These are phyloP conservation scores for Micromys minutus DNA, from an alignment of 2,113 vertebrate genomes.

Conservation along the genomic window DNA sequence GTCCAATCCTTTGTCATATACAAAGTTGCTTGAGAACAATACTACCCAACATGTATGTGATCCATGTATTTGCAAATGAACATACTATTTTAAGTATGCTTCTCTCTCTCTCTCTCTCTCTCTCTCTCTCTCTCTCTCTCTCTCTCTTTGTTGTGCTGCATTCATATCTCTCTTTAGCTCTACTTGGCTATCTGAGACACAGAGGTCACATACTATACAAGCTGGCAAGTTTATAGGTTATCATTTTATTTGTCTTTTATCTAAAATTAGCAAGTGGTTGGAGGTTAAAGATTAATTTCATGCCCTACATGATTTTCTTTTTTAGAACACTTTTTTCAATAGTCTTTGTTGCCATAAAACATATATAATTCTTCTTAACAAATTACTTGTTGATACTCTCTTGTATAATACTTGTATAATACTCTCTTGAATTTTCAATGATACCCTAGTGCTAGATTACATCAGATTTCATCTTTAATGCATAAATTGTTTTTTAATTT, in stretches of 20 bases:
- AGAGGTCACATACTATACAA: background rate
- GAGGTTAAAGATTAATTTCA: background rate
- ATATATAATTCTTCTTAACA: background rate
- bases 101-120: background rate
- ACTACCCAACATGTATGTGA: background rate
- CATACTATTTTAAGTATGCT: background rate
- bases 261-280: background rate
- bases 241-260: background rate
- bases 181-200: background rate
- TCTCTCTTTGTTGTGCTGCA: background rate
- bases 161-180: background rate
- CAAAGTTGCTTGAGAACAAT: background rate
- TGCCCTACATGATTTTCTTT: background rate
- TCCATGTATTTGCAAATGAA: background rate
- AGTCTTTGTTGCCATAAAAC: background rate
- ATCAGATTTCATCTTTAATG: slow-evolving; percentile 25
- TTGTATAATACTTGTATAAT: background rate
- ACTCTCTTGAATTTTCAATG: background rate
- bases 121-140: background rate
- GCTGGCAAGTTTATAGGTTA: background rate
- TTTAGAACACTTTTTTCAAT: background rate
- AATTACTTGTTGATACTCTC: background rate
- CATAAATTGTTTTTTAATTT: background rate
- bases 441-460: background rate
- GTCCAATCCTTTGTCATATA: background rate